phyloP scores from a whole-genome alignment of 1,140 invertebrate genomes.

The Drosophila nasuta region DNA sequence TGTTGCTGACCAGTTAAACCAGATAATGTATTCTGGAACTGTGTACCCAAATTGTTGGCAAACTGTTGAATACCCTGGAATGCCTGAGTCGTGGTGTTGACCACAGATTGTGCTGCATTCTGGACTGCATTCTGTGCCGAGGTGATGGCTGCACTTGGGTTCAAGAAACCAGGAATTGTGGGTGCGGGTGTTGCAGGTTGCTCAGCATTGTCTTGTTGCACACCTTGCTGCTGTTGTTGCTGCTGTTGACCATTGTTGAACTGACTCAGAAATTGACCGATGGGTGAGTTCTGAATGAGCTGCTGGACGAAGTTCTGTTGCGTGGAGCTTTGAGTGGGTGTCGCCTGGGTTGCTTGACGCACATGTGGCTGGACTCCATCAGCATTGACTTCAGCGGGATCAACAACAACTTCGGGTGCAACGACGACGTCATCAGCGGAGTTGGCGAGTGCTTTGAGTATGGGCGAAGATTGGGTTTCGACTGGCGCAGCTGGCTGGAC shows the following conservation, averaged over 20 bases:
- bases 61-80: slow-evolving; percentile 81
- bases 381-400: slow-evolving; percentile 23
- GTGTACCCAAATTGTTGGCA: slow-evolving; percentile 74
- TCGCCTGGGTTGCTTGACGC: slow-evolving; percentile 78
- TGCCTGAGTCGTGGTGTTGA: slow-evolving; percentile 73
- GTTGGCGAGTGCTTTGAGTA: slow-evolving; percentile 45
- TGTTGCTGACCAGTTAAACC: slow-evolving; percentile 63
- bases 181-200: slow-evolving; percentile 53
- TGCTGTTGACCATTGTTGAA: slow-evolving; percentile 55
- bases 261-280: slow-evolving; percentile 78
- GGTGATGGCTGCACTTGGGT: slow-evolving; percentile 71
- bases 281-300: slow-evolving; percentile 77
- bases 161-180: slow-evolving; percentile 71
- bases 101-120: slow-evolving; percentile 72
- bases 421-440: slow-evolving; percentile 16
- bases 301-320: slow-evolving; percentile 82
- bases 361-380: slow-evolving; percentile 48
- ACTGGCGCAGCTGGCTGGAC: not conserved
- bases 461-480: not conserved
- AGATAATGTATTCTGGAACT: slow-evolving; percentile 78
- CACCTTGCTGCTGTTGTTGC: slow-evolving; percentile 35
- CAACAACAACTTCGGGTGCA: not conserved
- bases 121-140: slow-evolving; percentile 69
- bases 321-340: slow-evolving; percentile 70
- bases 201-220: slow-evolving; percentile 46